Evolutionary conservation across 2,797 vertebrate species (phyloP).

Genomic region (Gadopsis marmoratus): DNA sequence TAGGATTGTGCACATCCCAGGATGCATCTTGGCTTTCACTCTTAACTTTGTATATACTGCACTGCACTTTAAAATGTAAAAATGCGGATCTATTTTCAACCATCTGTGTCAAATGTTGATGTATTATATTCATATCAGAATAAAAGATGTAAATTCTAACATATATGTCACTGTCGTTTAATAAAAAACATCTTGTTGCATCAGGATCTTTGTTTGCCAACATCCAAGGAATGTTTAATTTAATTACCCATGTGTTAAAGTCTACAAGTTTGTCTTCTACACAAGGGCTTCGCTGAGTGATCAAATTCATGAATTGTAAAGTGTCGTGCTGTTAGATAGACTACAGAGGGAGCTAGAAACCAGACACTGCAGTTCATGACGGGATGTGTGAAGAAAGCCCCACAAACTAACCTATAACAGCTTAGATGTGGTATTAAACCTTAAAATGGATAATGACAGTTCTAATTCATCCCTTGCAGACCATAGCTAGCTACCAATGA

Average conservation of each 20-base stretch:
- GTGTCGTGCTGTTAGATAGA: constrained; percentile 15
- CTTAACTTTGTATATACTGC: constrained; percentile 37
- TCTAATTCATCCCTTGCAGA: background rate
- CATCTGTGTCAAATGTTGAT: constrained; percentile 14
- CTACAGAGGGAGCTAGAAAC: constrained; percentile 60
- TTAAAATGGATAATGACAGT: background rate
- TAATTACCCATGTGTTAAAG: too few species aligned
- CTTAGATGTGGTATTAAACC: background rate
- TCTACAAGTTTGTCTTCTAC: too few species aligned
- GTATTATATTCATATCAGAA: constrained; percentile 44
- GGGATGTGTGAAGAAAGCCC: background rate
- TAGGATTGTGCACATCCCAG: background rate
- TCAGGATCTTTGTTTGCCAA: background rate
- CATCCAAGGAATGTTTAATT: too few species aligned
- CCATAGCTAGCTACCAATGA: background rate
- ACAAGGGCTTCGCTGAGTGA: background rate
- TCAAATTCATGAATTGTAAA: background rate
- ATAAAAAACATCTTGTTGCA: background rate
- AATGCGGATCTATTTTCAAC: constrained; percentile 41
- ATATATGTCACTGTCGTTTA: background rate
- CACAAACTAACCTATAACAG: background rate
- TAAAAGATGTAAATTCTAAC: constrained; percentile 23
- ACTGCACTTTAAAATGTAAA: constrained; percentile 52
- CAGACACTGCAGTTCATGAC: background rate
- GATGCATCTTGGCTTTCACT: background rate